Base-by-base conservation (phyloP, 2,113 vertebrate genomes). In the Chaetodon trifascialis region DNA sequence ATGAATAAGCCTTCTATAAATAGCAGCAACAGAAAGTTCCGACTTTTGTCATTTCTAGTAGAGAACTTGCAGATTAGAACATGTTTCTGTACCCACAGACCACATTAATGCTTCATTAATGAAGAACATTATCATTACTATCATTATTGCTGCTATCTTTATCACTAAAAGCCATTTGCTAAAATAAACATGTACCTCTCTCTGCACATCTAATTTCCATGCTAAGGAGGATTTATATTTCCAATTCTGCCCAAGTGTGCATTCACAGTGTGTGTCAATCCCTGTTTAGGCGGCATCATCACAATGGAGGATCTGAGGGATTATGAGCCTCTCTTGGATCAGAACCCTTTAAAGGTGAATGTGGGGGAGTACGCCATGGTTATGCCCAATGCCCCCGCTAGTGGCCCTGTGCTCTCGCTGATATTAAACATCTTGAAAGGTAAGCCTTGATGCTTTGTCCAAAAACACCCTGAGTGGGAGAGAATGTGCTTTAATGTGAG, bases 361-460 rank as follows among this genome's bases (percentile, higher is more conserved):
- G 76, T 99, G 0, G 96, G 97, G 36, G 95, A 97, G 23, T 95
- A 92, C 56, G 95, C 81, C 44, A 92, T 99, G 87, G 95, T 94
- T 38, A 91, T 88, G 4, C 97, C 97, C 47, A 96, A 88, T 3
- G 96, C 97, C 42, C 98, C 98, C 0, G 93, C 97, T 69, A 97
- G 98, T 0, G 98, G 98, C 58, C 97, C 98, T 0, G 96, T 99
- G 79, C 95, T 99, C 42, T 93, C 93, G 1, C 96, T 99, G 85
- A 97, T 99, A 83, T 93, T 99, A 86, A 97, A 98, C 92, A 97
- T 99, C 73, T 89, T 99, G 85, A 95, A 96, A 80, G 97, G 98
- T 99, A 89, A 94, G 88, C 68, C 62, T 84, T 73, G 74, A 85
- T 90, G 72, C 85, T 63, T 62, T 42, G 58, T 91, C 76, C 82